Evolutionary conservation across 2,797 vertebrate genomes (phyloP).

Genomic region (Serranus cabrilla): DNA sequence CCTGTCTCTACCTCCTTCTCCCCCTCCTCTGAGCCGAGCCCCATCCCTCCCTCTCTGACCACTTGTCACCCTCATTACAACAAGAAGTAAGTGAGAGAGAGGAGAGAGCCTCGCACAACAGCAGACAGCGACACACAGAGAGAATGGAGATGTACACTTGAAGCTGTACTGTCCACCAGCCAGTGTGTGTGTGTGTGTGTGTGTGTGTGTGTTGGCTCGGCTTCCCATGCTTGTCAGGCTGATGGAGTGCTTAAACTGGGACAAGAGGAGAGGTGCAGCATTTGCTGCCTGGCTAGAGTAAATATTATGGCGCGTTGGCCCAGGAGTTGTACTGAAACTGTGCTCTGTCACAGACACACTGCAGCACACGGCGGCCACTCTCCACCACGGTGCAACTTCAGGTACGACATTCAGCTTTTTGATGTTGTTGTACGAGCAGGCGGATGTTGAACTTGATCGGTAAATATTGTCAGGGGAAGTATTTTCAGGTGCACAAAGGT

Average conservation of each 20-base stretch:
- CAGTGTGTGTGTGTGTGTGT: constrained; percentile 2
- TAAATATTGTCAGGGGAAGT: not conserved
- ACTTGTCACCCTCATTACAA: constrained; percentile 58
- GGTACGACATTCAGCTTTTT: not conserved
- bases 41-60: constrained; percentile 24
- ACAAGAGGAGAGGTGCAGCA: constrained; percentile 70
- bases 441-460: not conserved
- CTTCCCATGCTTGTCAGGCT: constrained; percentile 76
- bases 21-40: not conserved
- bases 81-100: constrained; percentile 31
- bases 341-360: constrained; percentile 55
- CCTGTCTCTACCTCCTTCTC: constrained; percentile 49
- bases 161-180: constrained; percentile 36
- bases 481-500: not conserved
- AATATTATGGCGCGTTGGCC: constrained; percentile 80
- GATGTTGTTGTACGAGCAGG: not conserved
- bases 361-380: constrained; percentile 35
- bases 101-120: constrained; percentile 38
- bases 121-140: constrained; percentile 18
- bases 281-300: constrained; percentile 78
- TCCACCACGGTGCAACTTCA: not conserved
- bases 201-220: constrained; percentile 47
- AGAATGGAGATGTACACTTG: constrained; percentile 20
- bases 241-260: constrained; percentile 79
- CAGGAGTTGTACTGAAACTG: constrained; percentile 57